Evolutionary conservation across 2,888 invertebrate genomes (phyloP).

Genomic region (Scaptodrosophila latifasciaeformis): DNA sequence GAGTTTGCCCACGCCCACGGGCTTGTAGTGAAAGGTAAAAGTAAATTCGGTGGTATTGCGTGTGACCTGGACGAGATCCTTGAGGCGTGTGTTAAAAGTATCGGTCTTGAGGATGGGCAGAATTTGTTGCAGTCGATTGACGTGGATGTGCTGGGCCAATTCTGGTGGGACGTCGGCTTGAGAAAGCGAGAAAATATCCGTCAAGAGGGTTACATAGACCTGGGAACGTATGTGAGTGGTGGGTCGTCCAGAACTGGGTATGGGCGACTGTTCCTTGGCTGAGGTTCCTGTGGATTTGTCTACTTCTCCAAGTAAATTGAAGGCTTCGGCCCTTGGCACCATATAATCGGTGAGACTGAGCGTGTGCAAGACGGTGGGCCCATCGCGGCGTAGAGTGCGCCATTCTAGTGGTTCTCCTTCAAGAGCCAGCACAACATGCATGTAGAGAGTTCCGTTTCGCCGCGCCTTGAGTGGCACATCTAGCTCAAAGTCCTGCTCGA

Average conservation of each 20-base stretch:
- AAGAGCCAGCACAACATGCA: conserved; percentile 84
- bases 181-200: conserved; percentile 82
- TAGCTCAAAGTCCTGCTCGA: conserved; percentile 77
- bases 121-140: conserved; percentile 80
- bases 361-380: conserved; percentile 79
- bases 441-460: conserved; percentile 88
- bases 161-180: conserved; percentile 82
- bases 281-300: neutral
- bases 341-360: conserved; percentile 84
- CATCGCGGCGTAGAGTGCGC: conserved; percentile 78
- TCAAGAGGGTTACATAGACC: conserved; percentile 85
- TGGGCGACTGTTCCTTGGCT: neutral
- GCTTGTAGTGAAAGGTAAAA: conserved; percentile 83
- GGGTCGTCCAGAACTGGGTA: conserved; percentile 73
- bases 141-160: conserved; percentile 79
- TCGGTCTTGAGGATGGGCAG: conserved; percentile 90
- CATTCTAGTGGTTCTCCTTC: conserved; percentile 78
- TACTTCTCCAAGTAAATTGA: conserved; percentile 81
- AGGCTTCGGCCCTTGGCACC: conserved; percentile 84
- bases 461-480: conserved; percentile 84
- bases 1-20: conserved; percentile 86
- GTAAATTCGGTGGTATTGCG: conserved; percentile 79
- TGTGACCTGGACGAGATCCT: conserved; percentile 83
- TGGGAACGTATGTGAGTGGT: conserved; percentile 85
- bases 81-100: conserved; percentile 85